Conservation (phyloP, 2,113 vertebrate species). For the Glareola pratincola region DNA sequence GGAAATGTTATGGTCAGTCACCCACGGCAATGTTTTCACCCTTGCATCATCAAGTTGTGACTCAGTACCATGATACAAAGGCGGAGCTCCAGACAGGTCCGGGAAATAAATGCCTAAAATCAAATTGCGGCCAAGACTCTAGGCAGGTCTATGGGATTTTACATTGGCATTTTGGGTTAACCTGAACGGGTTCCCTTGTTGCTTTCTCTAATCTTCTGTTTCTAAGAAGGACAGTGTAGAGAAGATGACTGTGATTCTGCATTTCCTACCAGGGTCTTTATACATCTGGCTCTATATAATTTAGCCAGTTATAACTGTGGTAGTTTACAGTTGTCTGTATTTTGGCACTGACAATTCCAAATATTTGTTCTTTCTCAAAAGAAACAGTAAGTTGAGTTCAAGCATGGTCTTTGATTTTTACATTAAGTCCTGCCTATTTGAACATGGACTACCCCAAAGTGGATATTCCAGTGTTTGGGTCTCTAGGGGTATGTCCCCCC, state of each 20-base stretch:
- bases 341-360: background rate
- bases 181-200: background rate
- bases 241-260: background rate
- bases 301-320: conserved; percentile 19
- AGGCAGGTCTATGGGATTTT: background rate
- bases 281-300: background rate
- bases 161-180: background rate
- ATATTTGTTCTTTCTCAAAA: background rate
- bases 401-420: background rate
- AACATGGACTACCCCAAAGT: background rate
- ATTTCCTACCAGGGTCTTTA: background rate
- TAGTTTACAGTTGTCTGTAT: background rate
- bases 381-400: background rate
- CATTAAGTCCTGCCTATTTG: background rate
- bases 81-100: background rate
- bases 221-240: background rate
- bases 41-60: background rate
- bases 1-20: background rate
- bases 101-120: background rate
- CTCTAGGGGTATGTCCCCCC: background rate
- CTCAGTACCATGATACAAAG: background rate
- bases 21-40: background rate
- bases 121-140: background rate
- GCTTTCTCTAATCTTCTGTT: background rate
- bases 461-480: background rate